Evolutionary conservation across 2,888 invertebrate genomes (phyloP), one percentile per base, ranked within the genome.

Genomic region (Baccha elongata): DNA sequence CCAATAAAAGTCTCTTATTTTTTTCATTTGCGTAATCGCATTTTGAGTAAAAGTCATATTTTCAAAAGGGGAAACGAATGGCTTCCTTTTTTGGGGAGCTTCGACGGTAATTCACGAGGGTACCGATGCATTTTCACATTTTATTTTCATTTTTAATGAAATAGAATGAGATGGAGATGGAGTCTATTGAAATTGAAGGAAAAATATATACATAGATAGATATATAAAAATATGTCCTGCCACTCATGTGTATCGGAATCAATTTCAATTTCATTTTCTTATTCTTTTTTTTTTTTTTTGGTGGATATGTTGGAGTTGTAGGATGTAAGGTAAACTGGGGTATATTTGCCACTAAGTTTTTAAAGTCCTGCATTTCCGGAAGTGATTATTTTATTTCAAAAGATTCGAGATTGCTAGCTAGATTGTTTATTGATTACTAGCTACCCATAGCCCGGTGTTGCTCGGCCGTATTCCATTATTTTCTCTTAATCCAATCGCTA

Each of bases 31-130:
- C 88, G 88, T 88, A 88, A 88, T 88, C 88, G 87, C 85, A 88
- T 88, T 88, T 87, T 86, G 86, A 88, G 88, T 87, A 87, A 88
- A 88, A 88, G 86, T 88, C 88, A 87, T 78, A 68, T 76, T 68
- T 65, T 19, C 21, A 19, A 46, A 44, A 55, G 48, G 21, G 44
- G 32, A 44, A 69, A 42, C 64, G 48, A 52, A 69, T 40, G 40
- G 64, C n/a, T 62, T 60, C 11, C 7, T 40, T 23, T 55, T 11
- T 8, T 21, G 37, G 52, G 10, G 17, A 11, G 13, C 29, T 52
- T 50, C 13, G 15, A 17, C 40, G 53, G 23, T 55, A 62, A 69
- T 64, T 76, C 76, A 55, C 71, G 55, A n/a, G 48, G 58, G 62
- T 65, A 8, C 50, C 46, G 8, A 44, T 13, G 15, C 35, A 42